These are phyloP conservation scores for Mesorhabditis spiculigera DNA, from an alignment of 2,888 invertebrate species.

Conservation along the genomic window DNA sequence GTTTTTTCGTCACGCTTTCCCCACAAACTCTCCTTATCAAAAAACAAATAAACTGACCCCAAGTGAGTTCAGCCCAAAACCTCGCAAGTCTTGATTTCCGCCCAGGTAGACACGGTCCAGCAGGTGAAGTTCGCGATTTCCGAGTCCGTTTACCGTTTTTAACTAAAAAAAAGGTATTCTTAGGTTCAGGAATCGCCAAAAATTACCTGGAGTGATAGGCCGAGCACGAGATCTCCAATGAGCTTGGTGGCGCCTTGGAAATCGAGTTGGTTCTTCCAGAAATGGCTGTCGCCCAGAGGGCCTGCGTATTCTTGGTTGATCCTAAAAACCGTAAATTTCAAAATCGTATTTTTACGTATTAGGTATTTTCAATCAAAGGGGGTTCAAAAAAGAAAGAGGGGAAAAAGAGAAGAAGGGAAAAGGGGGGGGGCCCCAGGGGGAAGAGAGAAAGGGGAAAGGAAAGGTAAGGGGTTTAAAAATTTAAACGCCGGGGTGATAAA, in stretches of 20 bases:
- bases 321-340: neutral
- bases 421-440: too few relatives aligned
- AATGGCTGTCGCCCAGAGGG: constrained; percentile 85
- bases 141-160: constrained; percentile 28
- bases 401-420: too few relatives aligned
- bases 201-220: neutral
- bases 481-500: too few relatives aligned
- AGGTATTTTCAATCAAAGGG: too few relatives aligned
- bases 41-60: constrained; percentile 27
- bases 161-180: neutral
- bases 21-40: too few relatives aligned
- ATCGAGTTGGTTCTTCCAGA: constrained; percentile 77
- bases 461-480: too few relatives aligned
- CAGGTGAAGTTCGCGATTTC: constrained; percentile 47
- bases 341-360: too few relatives aligned
- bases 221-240: neutral
- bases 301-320: constrained; percentile 80
- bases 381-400: too few relatives aligned
- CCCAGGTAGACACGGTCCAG: constrained; percentile 75
- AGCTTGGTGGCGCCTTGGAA: constrained; percentile 41
- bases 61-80: constrained; percentile 71
- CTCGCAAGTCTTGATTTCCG: constrained; percentile 81
- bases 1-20: too few relatives aligned
- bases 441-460: constrained; percentile 11
- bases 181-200: too few relatives aligned